phyloP scores from a whole-genome alignment of 2,888 invertebrate genomes.

The Pseudanteris insignis region DNA sequence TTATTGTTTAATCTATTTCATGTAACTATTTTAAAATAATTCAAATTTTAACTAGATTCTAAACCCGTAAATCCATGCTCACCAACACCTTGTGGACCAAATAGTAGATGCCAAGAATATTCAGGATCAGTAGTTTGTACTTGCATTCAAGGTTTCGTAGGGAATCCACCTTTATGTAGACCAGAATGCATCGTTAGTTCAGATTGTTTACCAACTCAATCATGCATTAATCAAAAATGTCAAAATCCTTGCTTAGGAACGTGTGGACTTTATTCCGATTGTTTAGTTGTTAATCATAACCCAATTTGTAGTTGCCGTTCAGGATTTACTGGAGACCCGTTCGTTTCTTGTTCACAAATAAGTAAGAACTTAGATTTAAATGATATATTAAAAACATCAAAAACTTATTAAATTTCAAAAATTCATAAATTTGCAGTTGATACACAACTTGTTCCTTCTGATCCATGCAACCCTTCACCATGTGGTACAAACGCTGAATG shows the following conservation, averaged over 20 bases:
- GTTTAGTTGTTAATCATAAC: slow-evolving; percentile 80
- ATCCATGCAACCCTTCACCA: slow-evolving; percentile 1
- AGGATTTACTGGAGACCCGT: slow-evolving; percentile 79
- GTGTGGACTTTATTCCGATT: slow-evolving; percentile 77
- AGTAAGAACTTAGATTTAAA: slow-evolving; percentile 66
- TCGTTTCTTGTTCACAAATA: slow-evolving; percentile 73
- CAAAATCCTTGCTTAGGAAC: slow-evolving; percentile 79
- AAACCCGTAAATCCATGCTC: slow-evolving; percentile 57
- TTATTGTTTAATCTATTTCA: no score
- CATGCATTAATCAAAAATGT: slow-evolving; percentile 85
- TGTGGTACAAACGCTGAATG: slow-evolving; percentile 69
- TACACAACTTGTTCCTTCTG: no score
- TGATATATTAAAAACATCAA: no score
- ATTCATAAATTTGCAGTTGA: no score
- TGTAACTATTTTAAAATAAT: no score
- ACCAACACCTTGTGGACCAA: slow-evolving; percentile 67
- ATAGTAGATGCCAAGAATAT: slow-evolving; percentile 72
- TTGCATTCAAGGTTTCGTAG: slow-evolving; percentile 76
- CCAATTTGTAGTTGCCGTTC: slow-evolving; percentile 80
- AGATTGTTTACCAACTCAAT: slow-evolving; percentile 78
- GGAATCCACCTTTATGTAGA: slow-evolving; percentile 80
- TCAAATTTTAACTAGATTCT: no score
- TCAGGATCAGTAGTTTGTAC: slow-evolving; percentile 77
- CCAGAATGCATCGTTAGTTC: slow-evolving; percentile 81
- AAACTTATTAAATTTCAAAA: no score